These are phyloP conservation scores for Leuctra nigra DNA, from an alignment of 2,888 invertebrate species.

Conservation along the genomic window DNA sequence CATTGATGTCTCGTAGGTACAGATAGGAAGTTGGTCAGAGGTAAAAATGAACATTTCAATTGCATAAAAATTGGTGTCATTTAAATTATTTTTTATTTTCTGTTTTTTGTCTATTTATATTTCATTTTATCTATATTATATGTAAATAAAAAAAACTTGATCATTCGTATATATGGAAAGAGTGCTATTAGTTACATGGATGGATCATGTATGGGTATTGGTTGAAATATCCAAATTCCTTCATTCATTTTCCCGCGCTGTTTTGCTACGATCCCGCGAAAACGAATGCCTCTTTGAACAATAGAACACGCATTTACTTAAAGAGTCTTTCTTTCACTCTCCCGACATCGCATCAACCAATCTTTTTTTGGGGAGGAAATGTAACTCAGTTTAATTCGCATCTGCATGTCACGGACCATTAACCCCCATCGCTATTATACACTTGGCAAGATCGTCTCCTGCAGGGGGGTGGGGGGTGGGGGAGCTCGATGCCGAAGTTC, in stretches of 20 bases:
- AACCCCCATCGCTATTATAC: constrained; percentile 19
- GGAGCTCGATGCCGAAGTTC: background rate
- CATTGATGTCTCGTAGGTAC: too few species aligned
- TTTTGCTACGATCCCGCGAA: background rate
- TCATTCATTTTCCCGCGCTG: background rate
- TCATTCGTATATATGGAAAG: too few species aligned
- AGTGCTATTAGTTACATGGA: too few species aligned
- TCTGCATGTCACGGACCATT: constrained; percentile 25
- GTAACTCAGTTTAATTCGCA: constrained; percentile 23
- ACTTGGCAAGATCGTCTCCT: constrained; percentile 5
- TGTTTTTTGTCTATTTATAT: too few species aligned
- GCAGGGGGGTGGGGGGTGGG: background rate
- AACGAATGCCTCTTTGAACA: background rate
- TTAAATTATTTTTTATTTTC: too few species aligned
- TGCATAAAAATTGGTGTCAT: too few species aligned
- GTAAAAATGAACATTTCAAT: too few species aligned
- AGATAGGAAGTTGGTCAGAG: too few species aligned
- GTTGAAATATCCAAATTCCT: too few species aligned
- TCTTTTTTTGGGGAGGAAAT: background rate
- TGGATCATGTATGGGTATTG: too few species aligned
- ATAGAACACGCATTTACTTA: constrained; percentile 7
- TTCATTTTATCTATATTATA: too few species aligned
- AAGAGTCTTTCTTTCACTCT: constrained; percentile 1
- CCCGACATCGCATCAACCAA: background rate
- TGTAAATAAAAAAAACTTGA: too few species aligned